A percentile compares a stretch with the other conserved stretches of the same genome.
phyloP scores from a whole-genome alignment of 2,797 vertebrate genomes.

The Chaenodraco wilsoni region DNA sequence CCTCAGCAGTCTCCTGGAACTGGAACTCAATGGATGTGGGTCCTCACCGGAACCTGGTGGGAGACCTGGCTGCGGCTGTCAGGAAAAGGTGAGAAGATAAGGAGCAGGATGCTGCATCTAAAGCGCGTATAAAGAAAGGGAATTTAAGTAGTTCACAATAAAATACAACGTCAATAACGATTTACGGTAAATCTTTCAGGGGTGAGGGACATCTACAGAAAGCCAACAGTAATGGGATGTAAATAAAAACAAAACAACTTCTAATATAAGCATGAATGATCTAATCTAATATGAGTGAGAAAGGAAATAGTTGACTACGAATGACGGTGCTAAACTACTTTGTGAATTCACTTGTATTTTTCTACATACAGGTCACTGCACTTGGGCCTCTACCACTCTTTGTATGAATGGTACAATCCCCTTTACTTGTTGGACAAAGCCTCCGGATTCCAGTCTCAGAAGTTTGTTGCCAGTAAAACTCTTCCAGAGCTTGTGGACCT shows the following conservation, averaged over 20 bases:
- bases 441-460: constrained; percentile 84
- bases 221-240: too few relatives aligned
- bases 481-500: constrained; percentile 89
- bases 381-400: constrained; percentile 89
- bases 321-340: neutral
- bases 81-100: constrained; percentile 78
- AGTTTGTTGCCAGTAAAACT: constrained; percentile 83
- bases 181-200: neutral
- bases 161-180: neutral
- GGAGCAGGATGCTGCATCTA: neutral
- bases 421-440: constrained; percentile 86
- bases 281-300: neutral
- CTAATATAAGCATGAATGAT: neutral
- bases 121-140: neutral
- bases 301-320: neutral
- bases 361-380: constrained; percentile 78
- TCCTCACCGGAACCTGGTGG: constrained; percentile 89
- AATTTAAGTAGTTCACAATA: neutral
- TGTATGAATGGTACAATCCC: constrained; percentile 90
- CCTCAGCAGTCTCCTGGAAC: constrained; percentile 87
- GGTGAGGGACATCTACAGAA: neutral
- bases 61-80: constrained; percentile 85
- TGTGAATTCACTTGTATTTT: neutral
- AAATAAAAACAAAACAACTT: neutral
- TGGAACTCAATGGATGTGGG: constrained; percentile 91